Evolutionary conservation across 2,888 invertebrate species (phyloP), one percentile per base, ranked within the genome.

Genomic region (Catocala sponsa): DNA sequence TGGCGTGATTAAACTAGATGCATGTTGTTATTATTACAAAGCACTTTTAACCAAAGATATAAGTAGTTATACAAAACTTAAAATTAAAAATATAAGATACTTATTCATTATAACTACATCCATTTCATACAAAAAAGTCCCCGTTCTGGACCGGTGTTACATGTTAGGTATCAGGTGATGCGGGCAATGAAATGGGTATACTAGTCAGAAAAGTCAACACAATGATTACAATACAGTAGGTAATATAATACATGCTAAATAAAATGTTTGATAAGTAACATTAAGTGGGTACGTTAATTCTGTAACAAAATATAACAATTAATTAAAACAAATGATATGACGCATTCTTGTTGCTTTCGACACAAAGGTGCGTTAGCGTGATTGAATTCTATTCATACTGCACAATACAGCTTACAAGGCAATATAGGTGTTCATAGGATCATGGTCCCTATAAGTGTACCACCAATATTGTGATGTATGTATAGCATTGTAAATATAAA

Each of bases 301-400:
- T 84, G 87, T 89, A 88, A 90, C 70, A 83, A 89, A 89, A 91
- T 85, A 90, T 86, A 91, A 86, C 86, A 90, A 90, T 90, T 87
- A 90, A 90, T 90, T 90, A 94, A 92, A 94, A 91, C 91, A 95
- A 94, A 94, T 95, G 95, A 95, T 95, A 95, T 95, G 95, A 94
- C 90, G 92, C 87, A 94, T 95, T 95, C 95, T 94, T 94, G 95
- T 92, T 81, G 90, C 91, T 91, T 75, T 82, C 82, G 76, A 82
- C 90, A 87, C 88, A 55, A 42, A 71, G 64, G 88, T 88, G 88
- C 91, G 75, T 64, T 83, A 91, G 91, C 91, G 82, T 83, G 79
- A 76, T 79, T 72, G 59, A 70, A 74, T 74, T 72, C 80, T 66
- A 79, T 68, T 56, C 74, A 68, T 63, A 55, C 71, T 80, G 73